Percentiles rank a stretch among this genome's conserved stretches.
Conservation (phyloP, 2,797 vertebrate genomes). For the Notamacropus eugenii region DNA sequence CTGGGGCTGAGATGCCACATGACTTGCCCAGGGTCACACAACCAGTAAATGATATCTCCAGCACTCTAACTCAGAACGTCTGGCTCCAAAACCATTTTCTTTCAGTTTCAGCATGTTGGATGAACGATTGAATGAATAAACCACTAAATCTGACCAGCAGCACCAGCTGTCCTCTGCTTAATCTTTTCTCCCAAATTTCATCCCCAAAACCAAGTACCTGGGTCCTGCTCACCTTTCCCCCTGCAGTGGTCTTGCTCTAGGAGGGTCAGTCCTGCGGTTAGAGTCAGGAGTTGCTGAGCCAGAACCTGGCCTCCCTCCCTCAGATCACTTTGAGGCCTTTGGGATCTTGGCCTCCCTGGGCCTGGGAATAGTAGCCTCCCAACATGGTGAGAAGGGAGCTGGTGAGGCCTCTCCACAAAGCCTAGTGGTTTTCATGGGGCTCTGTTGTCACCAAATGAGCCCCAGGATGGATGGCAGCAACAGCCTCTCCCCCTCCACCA, state of each 20-base stretch:
- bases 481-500: not conserved
- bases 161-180: not conserved
- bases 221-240: not conserved
- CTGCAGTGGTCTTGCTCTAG: not conserved
- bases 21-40: not conserved
- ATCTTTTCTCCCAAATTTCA: not conserved
- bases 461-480: not conserved
- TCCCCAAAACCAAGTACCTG: not conserved
- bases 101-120: not conserved
- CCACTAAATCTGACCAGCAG: not conserved
- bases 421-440: not conserved
- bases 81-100: not conserved
- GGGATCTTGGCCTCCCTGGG: not conserved
- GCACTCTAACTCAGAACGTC: not conserved
- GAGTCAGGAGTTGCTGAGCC: not conserved
- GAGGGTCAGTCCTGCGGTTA: not conserved
- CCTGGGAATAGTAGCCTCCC: not conserved
- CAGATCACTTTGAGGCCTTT: not conserved
- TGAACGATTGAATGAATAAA: not conserved
- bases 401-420: not conserved
- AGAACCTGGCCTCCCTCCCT: not conserved
- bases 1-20: not conserved
- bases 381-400: not conserved
- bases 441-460: not conserved
- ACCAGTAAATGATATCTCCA: not conserved